Base-by-base conservation (phyloP, 2,888 invertebrate genomes). In the Cataglyphis cursor region DNA sequence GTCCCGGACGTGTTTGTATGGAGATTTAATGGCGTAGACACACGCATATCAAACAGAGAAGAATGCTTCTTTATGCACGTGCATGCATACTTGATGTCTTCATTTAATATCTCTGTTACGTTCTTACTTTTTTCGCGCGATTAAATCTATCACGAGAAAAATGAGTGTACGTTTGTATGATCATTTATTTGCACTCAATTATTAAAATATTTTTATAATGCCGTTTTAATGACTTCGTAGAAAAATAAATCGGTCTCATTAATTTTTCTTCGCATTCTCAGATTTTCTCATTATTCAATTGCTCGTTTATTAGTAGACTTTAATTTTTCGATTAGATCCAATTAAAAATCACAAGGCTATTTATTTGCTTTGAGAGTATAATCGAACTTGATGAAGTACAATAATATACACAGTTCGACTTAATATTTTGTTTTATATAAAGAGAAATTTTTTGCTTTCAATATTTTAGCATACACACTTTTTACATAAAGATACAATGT, bases 261-360 rank as follows among this genome's bases (percentile, higher is more conserved):
- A 66, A 59, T 15, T 76, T 66, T 76, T 70, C 54, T 59, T 73
- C 68, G 70, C 64, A 66, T 73, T 84, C 66, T 86, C 82, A 83
- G 86, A 83, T 86, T 87, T 28, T 28, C 24, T 28, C 24, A 28
- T 28, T 81, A 72, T 86, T 84, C 82, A 80, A n/a, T 44, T 65
- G 82, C 74, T 84, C 88, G 81, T 89, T 87, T 86, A 88, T 85
- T 88, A 82, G 76, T 74, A 72, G 82, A 74, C 65, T 78, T 62
- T 81, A 81, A 72, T 80, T 59, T 72, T 81, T 64, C 72, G 82
- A 54, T 81, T 64, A 80, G 72, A 85, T 86, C 90, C 89, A 91
- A 92, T 91, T 91, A 92, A 92, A 92, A 91, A 92, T 91, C 88
- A 88, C 90, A 87, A 86, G 90, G 90, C 87, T 89, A 90, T 90